phyloP scores from a whole-genome alignment of 2,888 invertebrate genomes.

The Amphimallon solstitiale region DNA sequence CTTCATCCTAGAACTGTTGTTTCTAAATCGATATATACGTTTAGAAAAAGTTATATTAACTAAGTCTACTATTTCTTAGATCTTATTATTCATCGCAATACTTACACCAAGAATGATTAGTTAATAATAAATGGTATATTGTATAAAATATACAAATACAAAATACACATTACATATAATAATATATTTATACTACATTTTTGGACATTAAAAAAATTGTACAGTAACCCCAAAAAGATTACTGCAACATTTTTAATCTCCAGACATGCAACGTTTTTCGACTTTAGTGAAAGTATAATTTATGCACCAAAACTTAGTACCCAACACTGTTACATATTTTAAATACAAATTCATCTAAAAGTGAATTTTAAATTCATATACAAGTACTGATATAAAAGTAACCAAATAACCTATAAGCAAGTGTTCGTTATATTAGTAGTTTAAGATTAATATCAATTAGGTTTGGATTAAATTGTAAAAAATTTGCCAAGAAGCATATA shows the following conservation, averaged over 20 bases:
- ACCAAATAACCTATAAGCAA: too few species aligned
- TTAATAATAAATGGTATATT: background rate
- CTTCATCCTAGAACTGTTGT: conserved; percentile 46
- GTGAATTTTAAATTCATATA: too few species aligned
- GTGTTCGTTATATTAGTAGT: too few species aligned
- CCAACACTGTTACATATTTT: too few species aligned
- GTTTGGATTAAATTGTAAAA: too few species aligned
- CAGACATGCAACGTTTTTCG: background rate
- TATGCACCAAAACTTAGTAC: background rate
- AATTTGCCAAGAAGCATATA: too few species aligned
- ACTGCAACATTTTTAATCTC: too few species aligned
- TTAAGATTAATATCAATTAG: too few species aligned
- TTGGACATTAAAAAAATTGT: too few species aligned
- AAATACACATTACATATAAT: background rate
- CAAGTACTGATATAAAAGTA: too few species aligned
- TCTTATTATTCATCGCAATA: conserved; percentile 26
- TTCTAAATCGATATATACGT: conserved; percentile 28
- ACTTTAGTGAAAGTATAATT: background rate
- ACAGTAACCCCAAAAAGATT: too few species aligned
- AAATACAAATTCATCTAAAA: too few species aligned
- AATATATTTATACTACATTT: background rate
- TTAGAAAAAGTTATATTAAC: conserved; percentile 4
- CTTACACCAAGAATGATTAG: conserved; percentile 33
- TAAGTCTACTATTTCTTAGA: conserved; percentile 20
- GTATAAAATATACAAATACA: background rate